Base-by-base conservation (phyloP, 2,797 vertebrate genomes). In the Acanthurus tractus region DNA sequence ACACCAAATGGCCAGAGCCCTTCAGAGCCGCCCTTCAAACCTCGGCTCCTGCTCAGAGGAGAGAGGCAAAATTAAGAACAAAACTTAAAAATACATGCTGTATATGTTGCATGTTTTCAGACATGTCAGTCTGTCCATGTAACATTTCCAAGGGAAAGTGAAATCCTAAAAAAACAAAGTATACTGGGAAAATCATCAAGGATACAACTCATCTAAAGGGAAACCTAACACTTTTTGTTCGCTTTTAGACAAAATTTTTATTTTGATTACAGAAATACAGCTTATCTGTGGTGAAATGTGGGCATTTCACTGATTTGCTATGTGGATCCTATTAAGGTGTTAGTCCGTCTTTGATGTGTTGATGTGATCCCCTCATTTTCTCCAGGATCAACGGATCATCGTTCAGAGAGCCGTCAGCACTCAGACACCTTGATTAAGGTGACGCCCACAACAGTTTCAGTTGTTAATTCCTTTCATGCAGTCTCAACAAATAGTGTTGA, bases 1-100 rank as follows among this genome's bases (percentile, higher is more conserved):
- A 63, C 74, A 74, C 90, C 95, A 96, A 96, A 96, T 95, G 95
- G 94, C 70, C 74, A 80, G 61, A n/a, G 71, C 58, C 8, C 56
- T 62, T 69, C 66, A 68, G 79, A 78, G 13, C 70, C 46, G 44
- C 73, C 45, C 71, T 73, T 72, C 54, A 76, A 82, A 66, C 14
- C 82, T 66, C 82, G 40, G 45, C 65, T 59, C 40, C 63, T 78
- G 65, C 56, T 36, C 29, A 74, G 20, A 52, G 20, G 12, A 55
- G 48, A 62, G 15, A 55, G 0, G 7, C 38, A 48, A 11, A 25
- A 58, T 8, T 23, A 29, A 42, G 23, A 17, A 36, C 13, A 6
- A 34, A 5, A 79, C 36, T 23, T 38, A 38, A 38, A 9, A 9
- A 38, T 1, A 50, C 34, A 42, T 25, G 15, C 6, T 22, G 4